Evolutionary conservation across 2,888 invertebrate species (phyloP).

Genomic region (Cryptocephalus primarius): DNA sequence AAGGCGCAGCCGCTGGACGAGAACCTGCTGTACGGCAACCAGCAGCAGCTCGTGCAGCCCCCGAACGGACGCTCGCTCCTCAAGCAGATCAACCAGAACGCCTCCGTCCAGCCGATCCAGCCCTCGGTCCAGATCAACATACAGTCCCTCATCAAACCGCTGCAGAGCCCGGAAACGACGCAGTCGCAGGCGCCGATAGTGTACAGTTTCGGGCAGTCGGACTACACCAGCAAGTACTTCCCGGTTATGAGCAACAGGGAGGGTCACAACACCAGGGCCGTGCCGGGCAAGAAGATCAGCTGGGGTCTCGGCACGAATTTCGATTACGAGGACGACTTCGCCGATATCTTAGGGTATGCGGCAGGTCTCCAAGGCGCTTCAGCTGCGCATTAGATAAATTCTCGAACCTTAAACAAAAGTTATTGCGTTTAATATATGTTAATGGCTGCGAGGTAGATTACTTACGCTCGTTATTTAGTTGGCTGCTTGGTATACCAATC

Average conservation of each 20-base stretch:
- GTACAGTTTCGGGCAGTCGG: conserved; percentile 34
- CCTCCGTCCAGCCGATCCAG: conserved; percentile 24
- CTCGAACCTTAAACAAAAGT: no score
- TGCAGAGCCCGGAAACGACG: conserved; percentile 24
- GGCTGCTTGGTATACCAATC: no score
- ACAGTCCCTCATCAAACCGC: conserved; percentile 32
- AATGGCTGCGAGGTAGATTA: no score
- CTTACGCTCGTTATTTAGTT: no score
- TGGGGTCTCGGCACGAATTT: conserved; percentile 29
- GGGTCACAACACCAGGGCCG: conserved; percentile 20
- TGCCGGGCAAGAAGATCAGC: conserved; percentile 22
- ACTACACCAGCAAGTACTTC: conserved; percentile 31
- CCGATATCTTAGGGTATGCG: conserved; percentile 60
- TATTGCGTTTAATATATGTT: no score
- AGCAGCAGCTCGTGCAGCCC: conserved; percentile 12
- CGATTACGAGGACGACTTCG: conserved; percentile 51
- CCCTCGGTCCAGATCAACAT: conserved; percentile 35
- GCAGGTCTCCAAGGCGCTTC: no score
- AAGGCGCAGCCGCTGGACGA: background rate
- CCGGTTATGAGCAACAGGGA: conserved; percentile 19
- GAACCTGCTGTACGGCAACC: background rate
- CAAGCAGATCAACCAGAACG: conserved; percentile 11
- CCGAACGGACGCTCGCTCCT: conserved; percentile 14
- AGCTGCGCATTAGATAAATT: no score
- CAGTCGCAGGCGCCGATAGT: conserved; percentile 32